A percentile compares a stretch with the other conserved stretches of the same genome.
These are phyloP conservation scores for Microtus montanus DNA, from an alignment of 2,113 vertebrate species.

Conservation along the genomic window DNA sequence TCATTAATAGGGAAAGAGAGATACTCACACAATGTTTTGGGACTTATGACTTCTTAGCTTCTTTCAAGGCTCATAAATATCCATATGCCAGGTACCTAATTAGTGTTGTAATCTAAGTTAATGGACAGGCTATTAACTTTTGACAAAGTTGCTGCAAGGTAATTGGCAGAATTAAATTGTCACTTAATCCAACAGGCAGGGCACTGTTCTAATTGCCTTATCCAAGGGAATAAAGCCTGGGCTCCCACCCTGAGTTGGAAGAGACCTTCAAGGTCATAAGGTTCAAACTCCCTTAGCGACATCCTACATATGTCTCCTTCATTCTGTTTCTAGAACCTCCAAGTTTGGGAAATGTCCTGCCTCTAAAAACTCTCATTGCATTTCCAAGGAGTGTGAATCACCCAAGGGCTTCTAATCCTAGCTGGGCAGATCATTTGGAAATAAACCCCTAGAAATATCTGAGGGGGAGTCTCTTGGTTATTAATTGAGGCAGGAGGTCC, in stretches of 20 bases:
- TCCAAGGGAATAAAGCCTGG: background rate
- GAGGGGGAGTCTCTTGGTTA: background rate
- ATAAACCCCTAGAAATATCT: background rate
- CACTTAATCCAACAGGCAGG: background rate
- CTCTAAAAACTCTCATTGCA: background rate
- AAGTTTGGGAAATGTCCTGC: background rate
- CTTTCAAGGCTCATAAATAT: slow-evolving; percentile 64
- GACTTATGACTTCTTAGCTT: slow-evolving; percentile 50
- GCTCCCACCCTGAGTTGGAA: background rate
- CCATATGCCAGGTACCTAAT: slow-evolving; percentile 49
- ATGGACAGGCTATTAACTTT: slow-evolving; percentile 45
- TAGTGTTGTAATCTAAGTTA: slow-evolving; percentile 57
- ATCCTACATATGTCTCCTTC: background rate
- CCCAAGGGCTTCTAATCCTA: background rate
- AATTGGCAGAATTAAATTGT: background rate
- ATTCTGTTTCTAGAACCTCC: background rate
- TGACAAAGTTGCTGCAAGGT: slow-evolving; percentile 10
- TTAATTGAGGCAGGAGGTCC: background rate
- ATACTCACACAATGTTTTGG: slow-evolving; percentile 33
- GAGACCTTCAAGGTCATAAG: background rate
- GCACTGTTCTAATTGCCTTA: background rate
- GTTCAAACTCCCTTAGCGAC: background rate
- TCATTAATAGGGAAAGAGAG: background rate
- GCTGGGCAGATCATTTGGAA: background rate
- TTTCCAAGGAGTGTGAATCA: background rate